These are phyloP conservation scores for Boleophthalmus pectinirostris DNA, from an alignment of 2,113 vertebrate genomes.

Conservation along the genomic window DNA sequence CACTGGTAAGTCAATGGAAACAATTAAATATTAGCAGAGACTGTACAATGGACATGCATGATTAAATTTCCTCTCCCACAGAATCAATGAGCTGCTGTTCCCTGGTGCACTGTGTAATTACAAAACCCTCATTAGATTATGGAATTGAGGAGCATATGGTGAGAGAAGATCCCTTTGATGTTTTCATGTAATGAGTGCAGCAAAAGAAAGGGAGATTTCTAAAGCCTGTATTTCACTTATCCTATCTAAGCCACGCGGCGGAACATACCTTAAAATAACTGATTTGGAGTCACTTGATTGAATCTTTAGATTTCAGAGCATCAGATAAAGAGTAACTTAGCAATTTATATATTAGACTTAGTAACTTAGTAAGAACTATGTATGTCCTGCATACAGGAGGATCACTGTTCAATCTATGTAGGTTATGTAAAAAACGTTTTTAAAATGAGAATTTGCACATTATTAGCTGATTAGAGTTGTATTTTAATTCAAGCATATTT, in stretches of 20 bases:
- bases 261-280: neutral
- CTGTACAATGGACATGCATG: conserved; percentile 42
- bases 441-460: too few relatives aligned
- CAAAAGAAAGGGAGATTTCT: conserved; percentile 22
- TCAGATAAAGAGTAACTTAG: too few relatives aligned
- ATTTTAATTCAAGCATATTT: too few relatives aligned
- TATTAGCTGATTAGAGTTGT: too few relatives aligned
- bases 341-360: too few relatives aligned
- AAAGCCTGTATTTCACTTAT: conserved; percentile 42
- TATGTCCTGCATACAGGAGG: too few relatives aligned
- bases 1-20: neutral
- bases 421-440: too few relatives aligned
- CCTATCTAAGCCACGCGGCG: conserved; percentile 16
- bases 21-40: conserved; percentile 43
- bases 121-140: conserved; percentile 71
- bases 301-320: neutral
- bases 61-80: conserved; percentile 62
- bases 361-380: too few relatives aligned
- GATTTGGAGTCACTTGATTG: neutral
- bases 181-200: conserved; percentile 59
- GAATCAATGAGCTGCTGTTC: conserved; percentile 60
- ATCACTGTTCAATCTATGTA: too few relatives aligned
- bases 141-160: conserved; percentile 62
- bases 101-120: conserved; percentile 66
- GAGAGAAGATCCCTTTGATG: conserved; percentile 62